Base-by-base conservation (phyloP, 2,888 invertebrate species). In the Perithous albicinctus region DNA sequence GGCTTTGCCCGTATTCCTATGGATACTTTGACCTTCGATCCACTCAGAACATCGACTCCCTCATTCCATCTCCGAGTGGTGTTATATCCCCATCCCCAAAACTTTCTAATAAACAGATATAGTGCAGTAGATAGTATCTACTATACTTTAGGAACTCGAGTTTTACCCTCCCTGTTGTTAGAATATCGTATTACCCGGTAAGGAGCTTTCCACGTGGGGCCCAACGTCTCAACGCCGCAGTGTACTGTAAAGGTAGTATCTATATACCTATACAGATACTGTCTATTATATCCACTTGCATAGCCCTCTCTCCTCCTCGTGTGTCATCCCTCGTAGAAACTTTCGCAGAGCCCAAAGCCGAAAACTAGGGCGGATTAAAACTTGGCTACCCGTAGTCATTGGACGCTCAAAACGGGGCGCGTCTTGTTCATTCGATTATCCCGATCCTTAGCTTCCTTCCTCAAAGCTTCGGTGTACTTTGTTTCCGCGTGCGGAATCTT, bases 361-460 rank as follows among this genome's bases (percentile, higher is more conserved):
- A 75, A 82, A 75, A 74, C 64, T 43, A 32, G 43, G 51, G 59
- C 63, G 74, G 78, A 82, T 82, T 82, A 78, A 75, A 82, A 82
- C 66, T 82, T 72, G 26, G 29, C 51, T 35, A 35, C 6, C 64
- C 64, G 8, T 29, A 56, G 66, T 75, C 56, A 59, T 59, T 43
- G 48, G 26, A 61, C 32, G 18, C 51, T 43, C 54, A 43, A 54
- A 59, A 59, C 29, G 54, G n/a, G n/a, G 29, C 41, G 48, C 15
- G 20, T 48, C 69, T 63, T 23, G 26, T 73, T 78, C 51, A 73
- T 67, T 70, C 56, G 74, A 78, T 74, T 70, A 78, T 82, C 66
- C 70, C 69, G 54, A 59, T 38, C 63, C 76, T n/a, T 51, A 35
- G 29, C 23, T 48, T 35, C 56, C 18, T 35, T 63, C 61, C 56